Evolutionary conservation across 2,797 vertebrate genomes (phyloP), one percentile per base, ranked within the genome.

Genomic region (Diplodus sargus): DNA sequence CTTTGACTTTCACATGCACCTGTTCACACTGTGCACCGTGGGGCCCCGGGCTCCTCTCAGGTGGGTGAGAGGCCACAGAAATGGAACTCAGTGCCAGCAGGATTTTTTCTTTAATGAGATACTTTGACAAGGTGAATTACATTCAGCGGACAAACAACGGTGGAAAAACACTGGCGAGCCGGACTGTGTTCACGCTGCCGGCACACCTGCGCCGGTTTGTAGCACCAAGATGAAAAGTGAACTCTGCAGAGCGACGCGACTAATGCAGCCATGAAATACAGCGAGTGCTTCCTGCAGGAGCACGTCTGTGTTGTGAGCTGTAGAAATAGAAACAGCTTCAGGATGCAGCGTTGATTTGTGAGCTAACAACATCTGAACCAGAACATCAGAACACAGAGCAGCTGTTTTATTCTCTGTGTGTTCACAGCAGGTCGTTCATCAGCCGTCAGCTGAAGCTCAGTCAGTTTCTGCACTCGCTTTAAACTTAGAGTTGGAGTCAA

Each of bases 51-150:
- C 76, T 3, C 66, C 58, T 43, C 58, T 43, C 45, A 43, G 77
- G 74, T 67, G 78, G 72, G 30, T 16, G 66, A 79, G 25, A 58
- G 75, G 78, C 70, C n/a, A 3, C 13, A 64, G 73, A 80, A 73
- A 78, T 69, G 48, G 77, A 83, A 77, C 61, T 25, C 72, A 3
- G 17, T 15, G 53, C 48, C 65, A 53, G 58, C 72, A 54, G 75
- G 74, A 7, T 48, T 79, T 70, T 34, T 65, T 65, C 68, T 75
- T 52, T 88, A 84, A 85, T 82, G 78, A 86, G 78, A 72, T 66
- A 74, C 75, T 69, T 77, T 74, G 86, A 80, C 59, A 39, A 78
- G 70, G 51, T 73, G 84, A 52, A 78, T 85, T 77, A 68, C 45
- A 79, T 85, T 81, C 72, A 65, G 78, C 34, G 0, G 59, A 42